Percentiles rank a stretch among this genome's conserved stretches.
Evolutionary conservation across 2,888 invertebrate species (phyloP).

Genomic region (Rhagonycha fulva): DNA sequence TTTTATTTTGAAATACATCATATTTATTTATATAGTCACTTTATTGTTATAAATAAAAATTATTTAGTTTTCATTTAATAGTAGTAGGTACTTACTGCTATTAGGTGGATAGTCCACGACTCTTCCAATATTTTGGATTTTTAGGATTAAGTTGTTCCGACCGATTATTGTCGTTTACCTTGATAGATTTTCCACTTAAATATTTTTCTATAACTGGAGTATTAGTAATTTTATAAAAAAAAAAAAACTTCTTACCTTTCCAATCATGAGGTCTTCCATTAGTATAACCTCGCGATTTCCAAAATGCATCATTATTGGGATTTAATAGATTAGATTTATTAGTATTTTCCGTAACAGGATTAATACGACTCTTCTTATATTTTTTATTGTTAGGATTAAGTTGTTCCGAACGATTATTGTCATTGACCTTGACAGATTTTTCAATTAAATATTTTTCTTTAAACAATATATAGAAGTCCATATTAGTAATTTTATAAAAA

Average conservation of each 20-base stretch:
- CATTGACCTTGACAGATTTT: neutral
- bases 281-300: conserved; percentile 25
- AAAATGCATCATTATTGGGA: conserved; percentile 24
- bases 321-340: conserved; percentile 21
- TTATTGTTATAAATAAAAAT: too few relatives aligned
- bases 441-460: neutral
- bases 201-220: neutral
- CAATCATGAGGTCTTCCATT: conserved; percentile 5
- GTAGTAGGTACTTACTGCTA: too few relatives aligned
- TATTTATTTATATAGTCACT: too few relatives aligned
- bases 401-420: neutral
- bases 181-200: neutral
- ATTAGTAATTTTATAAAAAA: neutral
- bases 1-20: too few relatives aligned
- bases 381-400: neutral
- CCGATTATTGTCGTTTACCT: neutral
- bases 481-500: neutral
- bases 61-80: too few relatives aligned
- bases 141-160: neutral
- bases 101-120: too few relatives aligned
- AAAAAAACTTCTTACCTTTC: conserved; percentile 1
- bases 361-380: neutral
- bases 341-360: neutral
- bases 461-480: too few relatives aligned
- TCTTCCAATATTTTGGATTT: neutral